A percentile compares a stretch with the other conserved stretches of the same genome.
phyloP scores from a whole-genome alignment of 1,140 invertebrate genomes.

The Augochlora pura region DNA sequence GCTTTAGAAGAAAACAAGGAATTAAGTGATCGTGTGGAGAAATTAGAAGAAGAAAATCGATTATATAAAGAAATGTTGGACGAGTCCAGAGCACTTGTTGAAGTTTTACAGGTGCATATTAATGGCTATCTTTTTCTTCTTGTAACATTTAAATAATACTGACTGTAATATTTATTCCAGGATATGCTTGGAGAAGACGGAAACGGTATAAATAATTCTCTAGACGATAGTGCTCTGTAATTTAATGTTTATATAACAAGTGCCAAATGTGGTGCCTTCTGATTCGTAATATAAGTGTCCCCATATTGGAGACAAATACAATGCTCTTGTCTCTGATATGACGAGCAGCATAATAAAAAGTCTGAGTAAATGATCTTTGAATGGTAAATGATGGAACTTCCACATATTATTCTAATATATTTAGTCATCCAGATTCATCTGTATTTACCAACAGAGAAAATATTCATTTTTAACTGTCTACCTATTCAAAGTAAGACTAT shows the following conservation, averaged over 20 bases:
- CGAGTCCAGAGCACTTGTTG: conserved; percentile 84
- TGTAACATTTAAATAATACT: neutral
- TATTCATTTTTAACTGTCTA: neutral
- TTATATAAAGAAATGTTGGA: conserved; percentile 85
- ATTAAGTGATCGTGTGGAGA: conserved; percentile 74
- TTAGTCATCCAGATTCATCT: neutral
- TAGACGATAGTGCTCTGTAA: conserved; percentile 73
- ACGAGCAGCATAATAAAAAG: neutral
- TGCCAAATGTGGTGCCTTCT: conserved; percentile 1
- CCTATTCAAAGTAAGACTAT: neutral
- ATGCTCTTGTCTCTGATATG: neutral
- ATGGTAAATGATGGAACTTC: neutral
- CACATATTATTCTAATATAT: neutral
- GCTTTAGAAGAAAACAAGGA: conserved; percentile 84
- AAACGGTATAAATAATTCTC: conserved; percentile 75
- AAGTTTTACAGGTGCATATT: conserved; percentile 84
- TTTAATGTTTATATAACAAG: neutral
- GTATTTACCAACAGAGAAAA: neutral
- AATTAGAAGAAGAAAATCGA: conserved; percentile 84
- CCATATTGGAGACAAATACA: conserved; percentile 5
- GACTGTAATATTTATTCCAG: conserved; percentile 57
- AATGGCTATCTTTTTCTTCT: neutral
- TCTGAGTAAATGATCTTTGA: conserved; percentile 12
- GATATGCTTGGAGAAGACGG: conserved; percentile 77
- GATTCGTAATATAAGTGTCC: neutral